Percentiles rank a stretch among this genome's conserved stretches.
Evolutionary conservation across 1,140 invertebrate species (phyloP).

Genomic region (Atta colombica): DNA sequence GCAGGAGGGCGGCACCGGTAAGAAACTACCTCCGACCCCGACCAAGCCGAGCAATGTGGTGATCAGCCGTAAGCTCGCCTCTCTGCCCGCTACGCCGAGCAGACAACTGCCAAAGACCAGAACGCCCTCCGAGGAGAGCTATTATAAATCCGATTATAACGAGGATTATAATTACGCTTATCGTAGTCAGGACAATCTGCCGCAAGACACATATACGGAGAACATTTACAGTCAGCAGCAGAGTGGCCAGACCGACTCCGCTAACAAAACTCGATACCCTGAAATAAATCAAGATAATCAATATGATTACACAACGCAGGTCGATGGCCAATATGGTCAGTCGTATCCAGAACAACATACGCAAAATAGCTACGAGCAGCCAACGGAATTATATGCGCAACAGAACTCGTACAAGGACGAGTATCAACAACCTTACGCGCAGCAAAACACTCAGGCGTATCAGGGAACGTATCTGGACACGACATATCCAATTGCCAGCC

Average conservation of each 20-base stretch:
- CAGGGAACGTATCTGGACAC: slow-evolving; percentile 69
- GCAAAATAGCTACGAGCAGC: slow-evolving; percentile 56
- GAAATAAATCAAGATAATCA: slow-evolving; percentile 76
- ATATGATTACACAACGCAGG: slow-evolving; percentile 74
- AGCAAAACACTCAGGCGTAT: slow-evolving; percentile 73
- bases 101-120: slow-evolving; percentile 86
- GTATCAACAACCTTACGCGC: slow-evolving; percentile 78
- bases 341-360: slow-evolving; percentile 74
- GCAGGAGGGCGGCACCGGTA: slow-evolving; percentile 82
- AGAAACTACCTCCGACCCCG: slow-evolving; percentile 85
- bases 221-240: slow-evolving; percentile 77
- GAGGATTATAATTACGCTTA: slow-evolving; percentile 91
- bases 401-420: slow-evolving; percentile 81
- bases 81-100: slow-evolving; percentile 87
- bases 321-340: slow-evolving; percentile 77
- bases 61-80: slow-evolving; percentile 82
- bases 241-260: slow-evolving; percentile 1
- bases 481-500: slow-evolving; percentile 66
- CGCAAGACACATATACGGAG: slow-evolving; percentile 83
- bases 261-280: slow-evolving; percentile 59
- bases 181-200: slow-evolving; percentile 88
- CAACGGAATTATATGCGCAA: slow-evolving; percentile 70
- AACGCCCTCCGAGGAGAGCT: slow-evolving; percentile 84
- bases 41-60: slow-evolving; percentile 83
- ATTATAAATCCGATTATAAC: slow-evolving; percentile 88